Base-by-base conservation (phyloP, 30 jellyfish, hydroid and myxozoan species). In the Hydra vulgaris region DNA sequence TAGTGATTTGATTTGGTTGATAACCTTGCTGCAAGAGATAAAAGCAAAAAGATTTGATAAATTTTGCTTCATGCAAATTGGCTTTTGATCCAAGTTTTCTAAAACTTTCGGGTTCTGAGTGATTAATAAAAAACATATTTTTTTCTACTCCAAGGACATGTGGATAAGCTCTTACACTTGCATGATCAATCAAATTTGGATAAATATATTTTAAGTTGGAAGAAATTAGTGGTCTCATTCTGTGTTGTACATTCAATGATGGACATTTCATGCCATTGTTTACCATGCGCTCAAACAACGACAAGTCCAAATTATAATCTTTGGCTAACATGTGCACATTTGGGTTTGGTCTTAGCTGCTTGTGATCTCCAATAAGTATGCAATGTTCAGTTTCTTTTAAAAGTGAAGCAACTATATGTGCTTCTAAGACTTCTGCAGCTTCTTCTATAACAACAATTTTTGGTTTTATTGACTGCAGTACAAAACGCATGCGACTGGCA, bases 401-500 rank as follows among this genome's bases (percentile, higher is more conserved):
- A 61, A 91, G 25, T 3, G 90, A 82, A 19, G 93, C 80, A 15
- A 91, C 56, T 24, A 91, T 88, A 74, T 91, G 95, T 0, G 98
- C 96, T 61, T 91, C 98, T 20, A 91, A 85, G 54, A 91, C 95
- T 72, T 91, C 98, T 7, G 98, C 98, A 19, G 98, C 98, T 81
- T 91, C 98, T 78, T 91, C 98, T 0, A 87, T 78, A 61, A 91
- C 74, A 26, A 87, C 83, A 18, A 86, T 79, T 25, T 81, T 73
- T 52, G 96, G 96, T 73, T 83, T 61, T 15, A 91, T 83, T 0
- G 80, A 74, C 22, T 68, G 21, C 66, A 91, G 78, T 15, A 71
- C 53, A 24, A 72, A 66, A 22, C 78, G 85, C 52, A 72, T 72
- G 18, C 87, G 84, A 8, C 94, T 95, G 8, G 95, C 98, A 52